Base-by-base conservation (phyloP, 2,888 invertebrate species). In the Icerya purchasi region DNA sequence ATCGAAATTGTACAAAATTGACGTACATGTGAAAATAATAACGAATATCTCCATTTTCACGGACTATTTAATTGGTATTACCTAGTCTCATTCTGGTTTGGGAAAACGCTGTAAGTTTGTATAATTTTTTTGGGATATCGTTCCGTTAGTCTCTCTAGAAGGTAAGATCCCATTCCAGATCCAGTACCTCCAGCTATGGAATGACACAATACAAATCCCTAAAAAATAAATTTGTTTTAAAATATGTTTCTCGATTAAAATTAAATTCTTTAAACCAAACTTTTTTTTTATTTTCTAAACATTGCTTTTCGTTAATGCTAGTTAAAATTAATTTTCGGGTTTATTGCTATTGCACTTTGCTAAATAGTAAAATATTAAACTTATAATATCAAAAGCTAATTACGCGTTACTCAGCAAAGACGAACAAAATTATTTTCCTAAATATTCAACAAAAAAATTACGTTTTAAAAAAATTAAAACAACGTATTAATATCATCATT, bases 181-280 rank as follows among this genome's bases (percentile, higher is more conserved):
- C 98, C 98, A 3, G 98, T 98, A 59, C 98, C 98, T 54, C 98
- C 98, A 57, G 97, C 97, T 71, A 98, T 97, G 3, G 96, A 97
- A 74, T 99, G 98, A 68, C 97, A 97, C 59, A 98, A 74, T 23
- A 97, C 91, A 75, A 99, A 98, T 1, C 97, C 97, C 83, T 86
- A 70, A 71, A 71, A 57, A 53, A 56, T 23, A 52, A 24, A 24
- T 50, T 50, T 50, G 14, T 20, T 53, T 24, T 19, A 24, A 22
- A 22, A 54, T 50, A 54, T 10, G 36, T 54, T 24, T 54, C 3
- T 22, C 2, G 23, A 58, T n/a, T n/a, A n/a, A 58, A 8, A 18
- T 22, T 36, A 53, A 53, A 18, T 8, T 19, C 8, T 53, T 53
- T 8, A 20, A 10, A 53, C 8, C 53, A 53, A 53, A 19, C 53